These are phyloP conservation scores for Galago senegalensis DNA, from an alignment of 2,797 vertebrate species.

Conservation along the genomic window DNA sequence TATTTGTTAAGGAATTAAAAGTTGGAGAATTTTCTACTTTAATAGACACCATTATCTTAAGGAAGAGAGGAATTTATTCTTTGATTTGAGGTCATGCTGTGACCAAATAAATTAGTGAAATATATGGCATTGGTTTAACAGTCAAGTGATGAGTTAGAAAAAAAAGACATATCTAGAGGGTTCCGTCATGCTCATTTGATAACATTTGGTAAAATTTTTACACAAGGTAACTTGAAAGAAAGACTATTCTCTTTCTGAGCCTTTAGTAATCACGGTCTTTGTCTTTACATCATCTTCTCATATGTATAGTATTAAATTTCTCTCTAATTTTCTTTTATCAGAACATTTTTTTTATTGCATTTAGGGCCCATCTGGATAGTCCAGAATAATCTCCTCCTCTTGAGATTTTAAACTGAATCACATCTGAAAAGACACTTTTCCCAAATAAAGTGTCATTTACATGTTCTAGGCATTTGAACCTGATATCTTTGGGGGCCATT, in stretches of 20 bases:
- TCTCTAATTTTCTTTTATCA: neutral
- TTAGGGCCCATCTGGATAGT: neutral
- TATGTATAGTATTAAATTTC: neutral
- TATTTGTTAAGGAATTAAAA: neutral
- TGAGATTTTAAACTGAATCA: neutral
- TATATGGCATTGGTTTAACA: neutral
- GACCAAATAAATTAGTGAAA: neutral
- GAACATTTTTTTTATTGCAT: neutral
- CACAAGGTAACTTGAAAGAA: neutral
- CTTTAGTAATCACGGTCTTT: neutral
- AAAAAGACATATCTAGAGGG: neutral
- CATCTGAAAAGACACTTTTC: no score
- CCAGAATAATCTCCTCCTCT: neutral
- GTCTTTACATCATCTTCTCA: neutral
- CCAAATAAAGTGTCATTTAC: neutral
- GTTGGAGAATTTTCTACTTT: neutral
- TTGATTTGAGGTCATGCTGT: neutral
- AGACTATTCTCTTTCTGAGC: neutral
- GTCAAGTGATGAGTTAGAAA: neutral
- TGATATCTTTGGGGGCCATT: neutral
- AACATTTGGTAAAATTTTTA: neutral
- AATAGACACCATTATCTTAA: neutral
- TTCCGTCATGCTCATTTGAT: neutral
- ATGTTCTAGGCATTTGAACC: neutral
- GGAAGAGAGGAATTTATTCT: neutral